Conservation (phyloP, 2,888 invertebrate genomes). For the Chorisops tibialis region DNA sequence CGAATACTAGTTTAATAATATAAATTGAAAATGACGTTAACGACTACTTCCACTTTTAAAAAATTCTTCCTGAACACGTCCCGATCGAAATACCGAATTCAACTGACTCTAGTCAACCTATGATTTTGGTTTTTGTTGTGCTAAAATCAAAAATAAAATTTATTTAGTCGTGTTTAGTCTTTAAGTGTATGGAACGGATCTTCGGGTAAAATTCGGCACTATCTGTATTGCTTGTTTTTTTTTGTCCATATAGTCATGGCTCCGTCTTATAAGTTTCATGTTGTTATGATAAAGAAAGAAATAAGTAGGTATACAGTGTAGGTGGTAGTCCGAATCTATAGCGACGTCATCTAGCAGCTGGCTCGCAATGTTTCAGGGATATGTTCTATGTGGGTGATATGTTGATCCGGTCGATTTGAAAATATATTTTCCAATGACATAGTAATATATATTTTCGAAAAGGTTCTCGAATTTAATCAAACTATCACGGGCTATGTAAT, state of each 20-base stretch:
- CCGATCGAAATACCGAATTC: slow-evolving; percentile 26
- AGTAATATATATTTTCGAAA: too few species aligned
- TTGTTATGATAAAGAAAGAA: background rate
- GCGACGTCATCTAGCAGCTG: too few species aligned
- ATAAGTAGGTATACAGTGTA: background rate
- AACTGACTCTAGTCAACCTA: slow-evolving; percentile 23
- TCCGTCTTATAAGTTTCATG: too few species aligned
- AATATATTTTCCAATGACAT: too few species aligned
- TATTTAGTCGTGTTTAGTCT: slow-evolving; percentile 2
- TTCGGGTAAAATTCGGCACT: too few species aligned
- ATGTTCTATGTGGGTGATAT: too few species aligned
- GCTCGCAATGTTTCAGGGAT: too few species aligned
- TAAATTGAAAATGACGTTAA: background rate
- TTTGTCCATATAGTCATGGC: too few species aligned
- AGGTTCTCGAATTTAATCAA: too few species aligned
- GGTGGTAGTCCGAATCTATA: background rate
- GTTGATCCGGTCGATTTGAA: too few species aligned
- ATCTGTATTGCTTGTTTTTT: too few species aligned
- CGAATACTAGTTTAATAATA: background rate
- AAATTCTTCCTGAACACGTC: slow-evolving; percentile 6
- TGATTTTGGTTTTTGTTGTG: slow-evolving; percentile 31
- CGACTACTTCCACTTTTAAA: background rate
- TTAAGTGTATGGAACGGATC: background rate
- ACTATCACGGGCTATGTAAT: too few species aligned
- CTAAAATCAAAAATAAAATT: slow-evolving; percentile 25